phyloP scores from a whole-genome alignment of 2,797 vertebrate species.

The Acomys russatus region DNA sequence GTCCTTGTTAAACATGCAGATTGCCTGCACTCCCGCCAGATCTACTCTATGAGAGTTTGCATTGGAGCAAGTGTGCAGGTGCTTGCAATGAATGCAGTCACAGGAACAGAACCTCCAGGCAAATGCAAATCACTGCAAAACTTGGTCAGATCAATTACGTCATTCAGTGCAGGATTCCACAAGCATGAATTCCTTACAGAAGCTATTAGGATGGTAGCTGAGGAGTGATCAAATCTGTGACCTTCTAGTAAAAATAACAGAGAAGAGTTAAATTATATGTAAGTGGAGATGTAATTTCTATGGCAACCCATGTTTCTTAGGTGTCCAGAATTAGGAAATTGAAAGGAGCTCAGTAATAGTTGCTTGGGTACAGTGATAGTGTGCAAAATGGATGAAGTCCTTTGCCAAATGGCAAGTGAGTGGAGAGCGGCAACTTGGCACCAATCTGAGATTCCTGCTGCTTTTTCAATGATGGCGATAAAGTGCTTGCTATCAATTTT shows the following conservation, averaged over 20 bases:
- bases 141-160: neutral
- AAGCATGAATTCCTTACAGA: slow-evolving; percentile 19
- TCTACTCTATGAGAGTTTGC: neutral
- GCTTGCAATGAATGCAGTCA: neutral
- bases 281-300: slow-evolving; percentile 72
- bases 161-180: neutral
- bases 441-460: slow-evolving; percentile 67
- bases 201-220: slow-evolving; percentile 44
- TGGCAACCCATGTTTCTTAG: slow-evolving; percentile 70
- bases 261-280: slow-evolving; percentile 56
- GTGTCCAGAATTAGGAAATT: slow-evolving; percentile 77
- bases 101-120: neutral
- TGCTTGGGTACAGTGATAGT: slow-evolving; percentile 27
- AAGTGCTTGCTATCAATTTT: slow-evolving; percentile 73
- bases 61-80: neutral
- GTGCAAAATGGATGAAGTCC: slow-evolving; percentile 46
- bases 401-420: slow-evolving; percentile 79
- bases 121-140: neutral
- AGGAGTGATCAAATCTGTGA: slow-evolving; percentile 54
- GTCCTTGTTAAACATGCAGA: neutral
- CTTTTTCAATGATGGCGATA: slow-evolving; percentile 56
- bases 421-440: slow-evolving; percentile 65
- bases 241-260: slow-evolving; percentile 60
- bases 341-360: slow-evolving; percentile 58
- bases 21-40: neutral